A percentile compares a stretch with the other conserved stretches of the same genome.
Conservation (phyloP, 2,888 invertebrate species). For the Metopia argyrocephala region DNA sequence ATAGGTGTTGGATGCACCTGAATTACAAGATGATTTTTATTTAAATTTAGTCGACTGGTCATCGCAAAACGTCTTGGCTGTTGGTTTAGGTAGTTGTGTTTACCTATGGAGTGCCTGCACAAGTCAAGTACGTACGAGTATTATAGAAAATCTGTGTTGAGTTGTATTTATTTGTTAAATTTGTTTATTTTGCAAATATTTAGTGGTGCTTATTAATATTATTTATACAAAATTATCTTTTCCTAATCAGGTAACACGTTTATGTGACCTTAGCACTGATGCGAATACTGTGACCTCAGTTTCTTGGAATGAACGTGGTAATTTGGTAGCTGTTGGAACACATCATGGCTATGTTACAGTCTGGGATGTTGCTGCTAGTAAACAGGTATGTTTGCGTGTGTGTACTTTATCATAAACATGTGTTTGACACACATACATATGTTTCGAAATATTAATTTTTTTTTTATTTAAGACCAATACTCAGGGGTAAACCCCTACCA, state of each 20-base stretch:
- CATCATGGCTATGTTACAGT: slow-evolving; percentile 98
- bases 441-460: no score
- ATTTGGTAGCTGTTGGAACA: slow-evolving; percentile 97
- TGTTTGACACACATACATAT: not conserved
- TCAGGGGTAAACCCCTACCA: no score
- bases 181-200: slow-evolving; percentile 47
- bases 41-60: slow-evolving; percentile 99
- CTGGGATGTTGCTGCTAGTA: slow-evolving; percentile 97
- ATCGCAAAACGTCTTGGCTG: slow-evolving; percentile 98
- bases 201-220: slow-evolving; percentile 45
- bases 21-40: slow-evolving; percentile 95
- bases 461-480: no score
- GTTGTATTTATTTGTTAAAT: slow-evolving; percentile 37
- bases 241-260: slow-evolving; percentile 86
- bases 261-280: slow-evolving; percentile 96
- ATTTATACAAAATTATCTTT: not conserved
- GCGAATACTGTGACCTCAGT: slow-evolving; percentile 98
- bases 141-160: no score
- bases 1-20: slow-evolving; percentile 77
- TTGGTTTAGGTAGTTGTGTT: slow-evolving; percentile 97
- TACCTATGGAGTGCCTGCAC: slow-evolving; percentile 99
- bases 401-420: not conserved
- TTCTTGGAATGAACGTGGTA: slow-evolving; percentile 98
- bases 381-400: slow-evolving; percentile 81
- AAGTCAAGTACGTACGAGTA: slow-evolving; percentile 89